A percentile compares a stretch with the other conserved stretches of the same genome.
These are phyloP conservation scores for Apoderus coryli DNA, from an alignment of 2,888 invertebrate species.

Conservation along the genomic window DNA sequence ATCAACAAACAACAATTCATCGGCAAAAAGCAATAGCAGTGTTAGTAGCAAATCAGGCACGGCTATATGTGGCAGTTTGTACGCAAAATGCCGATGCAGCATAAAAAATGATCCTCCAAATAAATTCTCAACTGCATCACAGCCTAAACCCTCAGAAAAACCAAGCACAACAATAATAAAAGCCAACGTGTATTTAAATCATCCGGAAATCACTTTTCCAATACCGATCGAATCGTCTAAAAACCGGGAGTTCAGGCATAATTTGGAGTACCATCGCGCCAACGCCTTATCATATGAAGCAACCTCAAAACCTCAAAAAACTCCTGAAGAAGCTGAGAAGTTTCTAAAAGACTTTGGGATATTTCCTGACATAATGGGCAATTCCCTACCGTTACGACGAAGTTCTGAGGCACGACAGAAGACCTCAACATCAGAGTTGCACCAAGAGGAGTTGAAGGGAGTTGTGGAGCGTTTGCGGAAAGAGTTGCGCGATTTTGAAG, in stretches of 20 bases:
- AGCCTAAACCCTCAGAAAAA: no score
- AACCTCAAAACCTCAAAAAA: slow-evolving; percentile 12
- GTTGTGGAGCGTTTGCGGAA: slow-evolving; percentile 33
- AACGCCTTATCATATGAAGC: slow-evolving; percentile 25
- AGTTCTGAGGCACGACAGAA: no score
- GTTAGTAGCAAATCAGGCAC: no score
- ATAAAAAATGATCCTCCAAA: slow-evolving; percentile 22
- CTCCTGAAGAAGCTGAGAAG: slow-evolving; percentile 26
- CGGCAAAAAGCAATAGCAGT: no score
- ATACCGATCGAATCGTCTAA: slow-evolving; percentile 23
- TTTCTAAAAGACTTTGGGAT: slow-evolving; percentile 31
- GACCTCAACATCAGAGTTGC: slow-evolving; percentile 21
- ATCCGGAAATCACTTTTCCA: slow-evolving; percentile 31
- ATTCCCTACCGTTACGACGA: slow-evolving; percentile 23
- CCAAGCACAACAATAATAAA: slow-evolving; percentile 18
- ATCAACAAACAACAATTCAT: no score
- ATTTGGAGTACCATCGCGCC: slow-evolving; percentile 16
- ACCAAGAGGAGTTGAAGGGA: neutral
- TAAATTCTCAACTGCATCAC: no score
- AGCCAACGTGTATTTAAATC: slow-evolving; percentile 26
- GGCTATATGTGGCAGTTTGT: slow-evolving; percentile 34
- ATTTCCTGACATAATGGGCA: slow-evolving; percentile 28
- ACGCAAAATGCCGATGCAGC: slow-evolving; percentile 33
- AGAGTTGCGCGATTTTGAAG: slow-evolving; percentile 36
- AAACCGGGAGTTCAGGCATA: slow-evolving; percentile 20